Percentiles rank a stretch among this genome's conserved stretches.
Conservation (phyloP, 2,797 vertebrate genomes). For the Rhabdomys pumilio region DNA sequence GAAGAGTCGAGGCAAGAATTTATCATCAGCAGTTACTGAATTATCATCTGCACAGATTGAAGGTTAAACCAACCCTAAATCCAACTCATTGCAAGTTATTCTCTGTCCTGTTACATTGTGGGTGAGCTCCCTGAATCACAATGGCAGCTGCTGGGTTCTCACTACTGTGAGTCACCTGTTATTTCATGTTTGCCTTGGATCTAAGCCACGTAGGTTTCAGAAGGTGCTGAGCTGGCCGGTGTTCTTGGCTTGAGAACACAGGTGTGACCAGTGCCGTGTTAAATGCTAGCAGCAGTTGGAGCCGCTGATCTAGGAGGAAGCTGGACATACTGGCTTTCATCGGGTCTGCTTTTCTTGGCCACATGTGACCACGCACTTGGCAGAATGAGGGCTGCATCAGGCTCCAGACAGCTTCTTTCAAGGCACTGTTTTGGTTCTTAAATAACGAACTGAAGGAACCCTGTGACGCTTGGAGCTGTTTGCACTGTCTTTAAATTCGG, state of each 20-base stretch:
- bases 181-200: slow-evolving; percentile 78
- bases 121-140: slow-evolving; percentile 57
- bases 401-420: slow-evolving; percentile 45
- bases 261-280: slow-evolving; percentile 65
- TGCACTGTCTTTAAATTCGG: background rate
- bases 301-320: slow-evolving; percentile 71
- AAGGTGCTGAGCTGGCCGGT: slow-evolving; percentile 77
- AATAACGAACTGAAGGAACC: slow-evolving; percentile 46
- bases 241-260: slow-evolving; percentile 78
- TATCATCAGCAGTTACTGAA: background rate
- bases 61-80: background rate
- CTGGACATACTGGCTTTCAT: slow-evolving; percentile 70
- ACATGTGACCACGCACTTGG: slow-evolving; percentile 54
- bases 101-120: background rate
- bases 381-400: slow-evolving; percentile 67
- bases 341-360: slow-evolving; percentile 75
- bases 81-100: background rate
- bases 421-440: slow-evolving; percentile 25
- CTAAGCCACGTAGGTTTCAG: slow-evolving; percentile 68
- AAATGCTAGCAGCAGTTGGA: slow-evolving; percentile 72
- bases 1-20: slow-evolving; percentile 2
- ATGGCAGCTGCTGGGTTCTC: slow-evolving; percentile 57
- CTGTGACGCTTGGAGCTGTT: background rate
- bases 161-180: slow-evolving; percentile 39
- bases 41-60: background rate